These are phyloP conservation scores for Rhynchotus rufescens DNA, from an alignment of 2,797 vertebrate genomes.

Conservation along the genomic window DNA sequence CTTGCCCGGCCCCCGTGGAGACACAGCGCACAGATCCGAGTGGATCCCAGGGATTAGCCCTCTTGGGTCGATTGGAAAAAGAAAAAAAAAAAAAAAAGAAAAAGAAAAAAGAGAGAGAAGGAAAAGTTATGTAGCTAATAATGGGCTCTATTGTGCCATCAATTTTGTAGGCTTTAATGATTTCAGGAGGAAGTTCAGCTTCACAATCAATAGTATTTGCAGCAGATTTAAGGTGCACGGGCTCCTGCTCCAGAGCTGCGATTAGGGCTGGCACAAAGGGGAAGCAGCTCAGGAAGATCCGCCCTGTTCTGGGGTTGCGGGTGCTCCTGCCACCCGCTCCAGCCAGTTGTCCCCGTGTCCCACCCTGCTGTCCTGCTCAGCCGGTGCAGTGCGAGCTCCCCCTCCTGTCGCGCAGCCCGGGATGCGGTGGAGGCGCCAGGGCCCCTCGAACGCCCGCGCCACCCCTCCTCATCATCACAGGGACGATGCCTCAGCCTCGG, in stretches of 20 bases:
- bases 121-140: constrained; percentile 69
- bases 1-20: neutral
- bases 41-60: neutral
- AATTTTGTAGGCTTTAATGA: constrained; percentile 72
- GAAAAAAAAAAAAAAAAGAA: neutral
- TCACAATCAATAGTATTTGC: constrained; percentile 44
- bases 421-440: neutral
- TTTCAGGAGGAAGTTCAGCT: constrained; percentile 54
- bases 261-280: neutral
- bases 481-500: neutral
- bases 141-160: constrained; percentile 64
- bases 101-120: neutral
- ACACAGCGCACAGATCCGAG: constrained; percentile 18
- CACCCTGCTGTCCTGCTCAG: neutral
- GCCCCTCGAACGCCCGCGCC: rapidly evolving
- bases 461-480: neutral
- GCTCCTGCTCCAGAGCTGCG: neutral
- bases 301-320: neutral
- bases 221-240: neutral
- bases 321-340: rapidly evolving
- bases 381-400: neutral
- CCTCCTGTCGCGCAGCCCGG: neutral
- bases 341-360: neutral
- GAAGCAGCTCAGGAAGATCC: neutral
- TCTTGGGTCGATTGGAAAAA: constrained; percentile 26